Conservation (phyloP, 2,113 vertebrate species). For the Numida meleagris region DNA sequence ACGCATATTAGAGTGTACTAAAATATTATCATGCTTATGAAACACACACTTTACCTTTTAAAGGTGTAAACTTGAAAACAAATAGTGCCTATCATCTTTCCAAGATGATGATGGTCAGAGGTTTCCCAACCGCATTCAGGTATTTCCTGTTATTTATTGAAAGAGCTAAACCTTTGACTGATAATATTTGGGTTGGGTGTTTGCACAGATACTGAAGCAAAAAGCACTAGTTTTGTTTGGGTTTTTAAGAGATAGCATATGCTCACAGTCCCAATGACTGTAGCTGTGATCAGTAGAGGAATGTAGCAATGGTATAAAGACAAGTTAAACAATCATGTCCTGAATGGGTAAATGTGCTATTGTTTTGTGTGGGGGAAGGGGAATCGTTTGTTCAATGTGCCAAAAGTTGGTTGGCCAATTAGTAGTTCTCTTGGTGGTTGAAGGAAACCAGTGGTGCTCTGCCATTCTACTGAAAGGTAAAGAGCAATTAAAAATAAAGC, state of each 20-base stretch:
- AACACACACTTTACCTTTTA: slow-evolving; percentile 26
- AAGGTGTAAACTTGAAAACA: slow-evolving; percentile 56
- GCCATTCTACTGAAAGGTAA: not conserved
- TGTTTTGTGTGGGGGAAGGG: not conserved
- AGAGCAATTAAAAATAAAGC: not conserved
- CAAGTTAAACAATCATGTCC: not conserved
- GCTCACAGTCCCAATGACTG: not conserved
- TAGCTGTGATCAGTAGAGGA: not conserved
- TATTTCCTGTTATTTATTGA: slow-evolving; percentile 32
- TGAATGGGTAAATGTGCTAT: not conserved
- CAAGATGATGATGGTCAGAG: slow-evolving; percentile 41
- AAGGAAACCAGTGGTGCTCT: not conserved
- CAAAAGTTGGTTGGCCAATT: slow-evolving; percentile 49
- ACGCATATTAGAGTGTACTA: not conserved
- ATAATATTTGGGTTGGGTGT: slow-evolving; percentile 13
- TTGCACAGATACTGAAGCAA: slow-evolving; percentile 47
- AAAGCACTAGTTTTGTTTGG: slow-evolving; percentile 20
- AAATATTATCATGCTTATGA: not conserved
- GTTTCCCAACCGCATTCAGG: slow-evolving; percentile 60
- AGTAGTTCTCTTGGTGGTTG: slow-evolving; percentile 14
- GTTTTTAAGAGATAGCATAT: not conserved
- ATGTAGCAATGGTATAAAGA: not conserved
- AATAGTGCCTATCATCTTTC: slow-evolving; percentile 61
- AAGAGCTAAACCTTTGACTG: slow-evolving; percentile 56
- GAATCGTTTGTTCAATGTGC: slow-evolving; percentile 45